A percentile compares a stretch with the other conserved stretches of the same genome.
Conservation (phyloP, 1,140 invertebrate species). For the Eumaeus atala region DNA sequence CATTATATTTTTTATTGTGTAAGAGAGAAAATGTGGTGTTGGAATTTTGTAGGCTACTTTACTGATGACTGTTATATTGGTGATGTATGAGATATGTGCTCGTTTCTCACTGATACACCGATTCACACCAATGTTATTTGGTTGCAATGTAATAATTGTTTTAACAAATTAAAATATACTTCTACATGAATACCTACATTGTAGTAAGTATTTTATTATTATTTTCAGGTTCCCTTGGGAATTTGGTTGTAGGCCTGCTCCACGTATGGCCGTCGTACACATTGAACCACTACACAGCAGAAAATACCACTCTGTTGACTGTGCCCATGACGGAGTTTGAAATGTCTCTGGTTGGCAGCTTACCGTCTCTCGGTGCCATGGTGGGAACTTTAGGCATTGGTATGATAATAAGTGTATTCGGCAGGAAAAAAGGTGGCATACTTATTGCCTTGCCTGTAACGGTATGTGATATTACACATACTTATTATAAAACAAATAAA, state of each 20-base stretch:
- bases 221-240: conserved; percentile 36
- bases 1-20: no score
- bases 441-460: conserved; percentile 66
- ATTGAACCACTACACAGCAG: conserved; percentile 22
- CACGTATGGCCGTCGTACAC: conserved; percentile 51
- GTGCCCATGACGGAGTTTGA: conserved; percentile 32
- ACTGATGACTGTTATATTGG: no score
- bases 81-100: no score
- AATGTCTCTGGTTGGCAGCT: conserved; percentile 50
- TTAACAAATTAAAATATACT: no score
- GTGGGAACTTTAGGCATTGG: conserved; percentile 60
- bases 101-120: no score
- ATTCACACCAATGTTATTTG: no score
- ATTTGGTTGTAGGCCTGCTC: conserved; percentile 29
- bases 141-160: no score
- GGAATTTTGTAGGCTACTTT: no score
- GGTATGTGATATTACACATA: conserved; percentile 43
- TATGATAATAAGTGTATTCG: conserved; percentile 73
- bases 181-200: no score
- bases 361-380: conserved; percentile 69
- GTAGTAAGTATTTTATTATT: no score
- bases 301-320: conserved; percentile 31
- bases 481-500: not conserved
- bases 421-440: conserved; percentile 74
- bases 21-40: no score